Conservation (phyloP, 2,113 vertebrate species). For the Gavialis gangeticus region DNA sequence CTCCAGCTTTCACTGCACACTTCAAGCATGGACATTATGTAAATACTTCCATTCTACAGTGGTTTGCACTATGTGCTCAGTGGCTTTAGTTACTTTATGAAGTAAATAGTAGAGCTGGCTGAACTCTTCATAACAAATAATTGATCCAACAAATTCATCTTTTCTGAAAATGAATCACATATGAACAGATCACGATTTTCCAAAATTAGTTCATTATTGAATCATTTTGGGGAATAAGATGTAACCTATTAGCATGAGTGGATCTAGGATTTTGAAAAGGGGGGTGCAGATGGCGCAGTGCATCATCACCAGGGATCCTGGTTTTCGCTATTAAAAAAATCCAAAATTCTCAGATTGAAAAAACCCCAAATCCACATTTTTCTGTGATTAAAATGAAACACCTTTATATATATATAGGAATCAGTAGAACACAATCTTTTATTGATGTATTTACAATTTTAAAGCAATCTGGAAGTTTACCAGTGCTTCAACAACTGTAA, state of each 20-base stretch:
- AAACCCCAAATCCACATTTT: too few species aligned
- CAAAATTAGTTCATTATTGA: slow-evolving; percentile 70
- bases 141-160: slow-evolving; percentile 57
- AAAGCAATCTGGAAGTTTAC: too few species aligned
- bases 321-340: too few species aligned
- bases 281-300: too few species aligned
- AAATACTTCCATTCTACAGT: slow-evolving; percentile 64
- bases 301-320: too few species aligned
- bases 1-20: slow-evolving; percentile 31
- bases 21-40: slow-evolving; percentile 60
- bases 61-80: slow-evolving; percentile 58
- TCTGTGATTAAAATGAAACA: too few species aligned
- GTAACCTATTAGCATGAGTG: neutral
- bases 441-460: too few species aligned
- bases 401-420: too few species aligned
- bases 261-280: too few species aligned
- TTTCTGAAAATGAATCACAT: slow-evolving; percentile 52
- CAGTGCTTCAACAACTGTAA: too few species aligned
- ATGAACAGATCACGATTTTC: slow-evolving; percentile 27
- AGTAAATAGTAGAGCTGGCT: slow-evolving; percentile 56
- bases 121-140: slow-evolving; percentile 59
- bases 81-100: slow-evolving; percentile 61
- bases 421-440: too few species aligned
- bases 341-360: too few species aligned
- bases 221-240: slow-evolving; percentile 67